Percentiles rank a stretch among this genome's conserved stretches.
Evolutionary conservation across 1,140 invertebrate species (phyloP).

Genomic region (Choristoneura fumiferana): DNA sequence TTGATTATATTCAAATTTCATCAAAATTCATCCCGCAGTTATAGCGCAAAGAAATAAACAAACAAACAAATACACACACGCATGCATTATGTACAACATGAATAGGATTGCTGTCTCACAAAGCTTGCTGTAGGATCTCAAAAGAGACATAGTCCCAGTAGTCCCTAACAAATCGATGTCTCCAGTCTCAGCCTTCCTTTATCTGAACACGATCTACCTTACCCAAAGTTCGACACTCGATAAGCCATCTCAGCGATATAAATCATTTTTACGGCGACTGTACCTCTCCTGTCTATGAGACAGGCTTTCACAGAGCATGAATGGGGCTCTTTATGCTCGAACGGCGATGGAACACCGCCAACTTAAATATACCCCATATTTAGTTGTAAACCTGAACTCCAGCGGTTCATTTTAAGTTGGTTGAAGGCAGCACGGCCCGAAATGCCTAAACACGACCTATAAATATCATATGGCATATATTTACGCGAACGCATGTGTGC

Average conservation of each 20-base stretch:
- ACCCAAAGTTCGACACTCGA: slow-evolving; percentile 45
- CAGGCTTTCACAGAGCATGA: slow-evolving; percentile 55
- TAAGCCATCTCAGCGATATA: slow-evolving; percentile 54
- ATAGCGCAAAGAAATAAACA: too few species aligned
- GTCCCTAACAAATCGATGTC: slow-evolving; percentile 23
- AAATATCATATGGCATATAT: slow-evolving; percentile 46
- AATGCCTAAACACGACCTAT: slow-evolving; percentile 52
- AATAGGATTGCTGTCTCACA: too few species aligned
- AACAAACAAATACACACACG: too few species aligned
- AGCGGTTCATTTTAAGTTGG: not conserved
- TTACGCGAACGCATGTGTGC: slow-evolving; percentile 11
- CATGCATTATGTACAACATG: too few species aligned
- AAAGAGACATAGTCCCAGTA: too few species aligned
- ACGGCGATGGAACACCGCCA: slow-evolving; percentile 35
- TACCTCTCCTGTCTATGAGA: slow-evolving; percentile 48
- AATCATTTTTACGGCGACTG: slow-evolving; percentile 62
- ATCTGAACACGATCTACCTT: slow-evolving; percentile 41
- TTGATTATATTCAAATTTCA: too few species aligned
- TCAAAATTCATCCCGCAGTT: too few species aligned
- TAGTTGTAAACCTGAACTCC: slow-evolving; percentile 21
- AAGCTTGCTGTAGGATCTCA: too few species aligned
- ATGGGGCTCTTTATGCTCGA: slow-evolving; percentile 51
- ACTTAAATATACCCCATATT: not conserved
- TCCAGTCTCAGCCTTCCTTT: slow-evolving; percentile 28
- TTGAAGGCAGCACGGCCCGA: slow-evolving; percentile 35